Evolutionary conservation across 2,113 vertebrate species (phyloP), one percentile per base, ranked within the genome.

Genomic region (Oriolus oriolus): DNA sequence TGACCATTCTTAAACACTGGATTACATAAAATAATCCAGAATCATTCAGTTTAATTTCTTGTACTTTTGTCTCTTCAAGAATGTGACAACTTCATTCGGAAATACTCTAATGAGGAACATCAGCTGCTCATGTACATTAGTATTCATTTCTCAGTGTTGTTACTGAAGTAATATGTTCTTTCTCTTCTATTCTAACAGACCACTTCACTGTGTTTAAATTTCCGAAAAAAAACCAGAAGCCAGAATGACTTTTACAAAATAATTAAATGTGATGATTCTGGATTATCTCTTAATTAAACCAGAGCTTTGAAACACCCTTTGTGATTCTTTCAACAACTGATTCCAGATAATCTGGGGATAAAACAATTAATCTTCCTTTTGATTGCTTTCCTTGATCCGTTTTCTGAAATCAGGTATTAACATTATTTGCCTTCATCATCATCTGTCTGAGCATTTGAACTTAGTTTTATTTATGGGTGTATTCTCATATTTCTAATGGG

Each of bases 211-310:
- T 57, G 44, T 27, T 66, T 61, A 35, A 50, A 79, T 68, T 70
- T 79, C 31, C 52, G n/a, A 82, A 66, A 87, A 78, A 93, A 44
- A 21, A 6, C 50, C 70, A 92, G 42, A 94, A 81, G 30, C 44
- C 12, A 42, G 53, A 90, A 74, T 11, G 37, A 87, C 68, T 85
- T 79, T 95, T 89, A 70, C 16, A 52, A 96, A 83, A 64, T 91
- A 96, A 96, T 94, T 96, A 96, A 95, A 95, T 6, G 60, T 84
- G 74, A 74, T 93, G 90, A 95, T 80, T 95, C 92, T 84, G 65
- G 89, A 94, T 95, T 96, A 89, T 84, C 75, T 84, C 56, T 94
- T 97, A 93, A 97, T 96, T 93, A 97, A 96, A 75, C 23, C 27
- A 95, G 56, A 93, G 63, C 44, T 96, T 95, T 95, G 42, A 86